Conservation (phyloP, 2,888 invertebrate genomes). For the Limenitis camilla region DNA sequence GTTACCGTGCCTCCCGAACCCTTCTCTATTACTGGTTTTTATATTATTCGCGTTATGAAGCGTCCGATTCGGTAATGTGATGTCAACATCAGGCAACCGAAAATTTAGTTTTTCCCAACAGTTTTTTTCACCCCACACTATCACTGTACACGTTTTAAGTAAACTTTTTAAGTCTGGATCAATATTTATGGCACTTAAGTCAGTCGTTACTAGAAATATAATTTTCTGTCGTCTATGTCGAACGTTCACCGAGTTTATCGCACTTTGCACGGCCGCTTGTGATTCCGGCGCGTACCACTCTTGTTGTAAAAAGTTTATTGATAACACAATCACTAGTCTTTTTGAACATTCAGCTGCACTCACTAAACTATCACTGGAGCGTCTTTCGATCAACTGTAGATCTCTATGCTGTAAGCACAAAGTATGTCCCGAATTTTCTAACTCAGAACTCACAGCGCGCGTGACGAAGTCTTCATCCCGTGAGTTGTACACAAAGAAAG, state of each 20-base stretch:
- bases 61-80: constrained; percentile 74
- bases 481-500: constrained; percentile 89
- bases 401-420: constrained; percentile 82
- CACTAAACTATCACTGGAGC: constrained; percentile 69
- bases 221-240: constrained; percentile 76
- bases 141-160: constrained; percentile 82
- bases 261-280: constrained; percentile 85
- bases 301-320: constrained; percentile 85
- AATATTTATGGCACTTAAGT: constrained; percentile 77
- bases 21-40: constrained; percentile 65
- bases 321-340: constrained; percentile 85
- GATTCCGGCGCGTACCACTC: constrained; percentile 90
- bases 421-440: constrained; percentile 78
- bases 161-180: constrained; percentile 84
- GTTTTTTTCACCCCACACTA: constrained; percentile 86
- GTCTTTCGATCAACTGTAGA: constrained; percentile 74
- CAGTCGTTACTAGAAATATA: constrained; percentile 70
- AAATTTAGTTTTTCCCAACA: constrained; percentile 92
- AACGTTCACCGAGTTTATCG: constrained; percentile 78
- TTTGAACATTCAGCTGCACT: constrained; percentile 77
- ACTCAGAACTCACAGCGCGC: constrained; percentile 79
- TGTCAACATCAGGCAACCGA: constrained; percentile 86
- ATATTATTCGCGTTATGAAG: constrained; percentile 68
- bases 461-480: constrained; percentile 84
- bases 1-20: constrained; percentile 67